A percentile compares a stretch with the other conserved stretches of the same genome.
phyloP scores from a whole-genome alignment of 2,888 invertebrate species.

The Drosophila niveifrons region DNA sequence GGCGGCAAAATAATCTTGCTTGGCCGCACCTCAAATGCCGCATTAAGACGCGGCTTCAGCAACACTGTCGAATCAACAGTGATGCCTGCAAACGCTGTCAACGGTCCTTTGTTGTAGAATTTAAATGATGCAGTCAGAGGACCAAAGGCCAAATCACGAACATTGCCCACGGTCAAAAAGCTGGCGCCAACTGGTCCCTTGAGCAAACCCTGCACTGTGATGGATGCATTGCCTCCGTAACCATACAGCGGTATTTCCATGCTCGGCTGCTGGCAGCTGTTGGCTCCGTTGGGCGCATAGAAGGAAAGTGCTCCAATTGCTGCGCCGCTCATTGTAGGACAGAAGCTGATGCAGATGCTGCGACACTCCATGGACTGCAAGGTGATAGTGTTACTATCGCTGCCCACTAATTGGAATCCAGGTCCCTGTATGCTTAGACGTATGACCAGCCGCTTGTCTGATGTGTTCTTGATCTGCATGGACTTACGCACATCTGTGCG shows the following conservation, averaged over 20 bases:
- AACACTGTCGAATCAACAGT: conserved; percentile 81
- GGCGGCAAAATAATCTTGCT: conserved; percentile 85
- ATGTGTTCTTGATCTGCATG: conserved; percentile 87
- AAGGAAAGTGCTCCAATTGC: conserved; percentile 87
- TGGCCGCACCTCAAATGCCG: conserved; percentile 85
- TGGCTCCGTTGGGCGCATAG: conserved; percentile 84
- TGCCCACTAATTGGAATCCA: conserved; percentile 85
- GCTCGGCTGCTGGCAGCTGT: conserved; percentile 72
- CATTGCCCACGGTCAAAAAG: conserved; percentile 87
- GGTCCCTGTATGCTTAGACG: conserved; percentile 86
- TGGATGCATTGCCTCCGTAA: conserved; percentile 87
- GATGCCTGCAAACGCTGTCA: conserved; percentile 86
- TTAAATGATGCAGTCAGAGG: conserved; percentile 86
- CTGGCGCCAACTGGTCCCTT: conserved; percentile 87
- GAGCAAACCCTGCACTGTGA: conserved; percentile 86
- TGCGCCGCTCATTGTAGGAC: conserved; percentile 87
- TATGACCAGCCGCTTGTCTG: conserved; percentile 87
- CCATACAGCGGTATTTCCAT: conserved; percentile 86
- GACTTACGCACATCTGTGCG: conserved; percentile 87
- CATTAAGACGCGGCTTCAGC: conserved; percentile 78
- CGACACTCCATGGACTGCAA: conserved; percentile 87
- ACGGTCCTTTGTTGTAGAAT: conserved; percentile 87
- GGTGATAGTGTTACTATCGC: conserved; percentile 84
- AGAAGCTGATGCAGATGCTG: conserved; percentile 86
- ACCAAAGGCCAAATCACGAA: conserved; percentile 85